phyloP scores from a whole-genome alignment of 2,797 vertebrate species.

The Chelon labrosus region DNA sequence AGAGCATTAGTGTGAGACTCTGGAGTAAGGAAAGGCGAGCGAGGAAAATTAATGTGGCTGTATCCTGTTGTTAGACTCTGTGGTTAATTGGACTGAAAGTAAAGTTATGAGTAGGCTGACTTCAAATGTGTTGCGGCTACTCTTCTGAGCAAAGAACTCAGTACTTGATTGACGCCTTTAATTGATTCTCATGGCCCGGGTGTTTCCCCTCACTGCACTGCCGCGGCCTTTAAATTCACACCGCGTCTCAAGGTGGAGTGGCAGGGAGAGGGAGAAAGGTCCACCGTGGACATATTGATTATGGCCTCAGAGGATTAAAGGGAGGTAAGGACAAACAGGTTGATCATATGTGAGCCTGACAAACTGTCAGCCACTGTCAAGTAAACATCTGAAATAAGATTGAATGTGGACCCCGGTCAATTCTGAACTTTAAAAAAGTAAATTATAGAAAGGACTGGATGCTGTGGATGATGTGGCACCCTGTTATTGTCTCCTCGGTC shows the following conservation, averaged over 20 bases:
- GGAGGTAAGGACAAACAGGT: constrained; percentile 58
- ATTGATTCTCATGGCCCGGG: constrained; percentile 60
- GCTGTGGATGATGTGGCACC: constrained; percentile 27
- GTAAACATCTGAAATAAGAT: constrained; percentile 33
- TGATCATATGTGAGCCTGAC: constrained; percentile 68
- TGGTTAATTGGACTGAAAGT: constrained; percentile 24
- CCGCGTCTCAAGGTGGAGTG: constrained; percentile 80
- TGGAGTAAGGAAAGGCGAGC: constrained; percentile 13
- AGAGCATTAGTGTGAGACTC: not conserved
- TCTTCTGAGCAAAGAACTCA: constrained; percentile 28
- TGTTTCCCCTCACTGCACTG: constrained; percentile 62
- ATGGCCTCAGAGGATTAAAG: constrained; percentile 72
- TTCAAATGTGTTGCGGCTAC: constrained; percentile 16
- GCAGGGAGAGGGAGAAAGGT: constrained; percentile 59
- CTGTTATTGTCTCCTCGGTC: constrained; percentile 42
- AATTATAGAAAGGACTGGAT: constrained; percentile 9
- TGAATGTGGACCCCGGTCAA: constrained; percentile 25
- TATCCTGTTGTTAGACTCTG: constrained; percentile 5
- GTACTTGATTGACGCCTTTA: constrained; percentile 43
- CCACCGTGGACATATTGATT: constrained; percentile 72
- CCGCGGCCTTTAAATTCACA: constrained; percentile 76
- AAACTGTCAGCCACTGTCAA: constrained; percentile 47
- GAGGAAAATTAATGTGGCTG: not conserved
- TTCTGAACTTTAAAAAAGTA: constrained; percentile 7
- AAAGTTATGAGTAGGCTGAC: constrained; percentile 10